phyloP scores from a whole-genome alignment of 2,888 invertebrate genomes.

The Lepidocyrtoides sp. region DNA sequence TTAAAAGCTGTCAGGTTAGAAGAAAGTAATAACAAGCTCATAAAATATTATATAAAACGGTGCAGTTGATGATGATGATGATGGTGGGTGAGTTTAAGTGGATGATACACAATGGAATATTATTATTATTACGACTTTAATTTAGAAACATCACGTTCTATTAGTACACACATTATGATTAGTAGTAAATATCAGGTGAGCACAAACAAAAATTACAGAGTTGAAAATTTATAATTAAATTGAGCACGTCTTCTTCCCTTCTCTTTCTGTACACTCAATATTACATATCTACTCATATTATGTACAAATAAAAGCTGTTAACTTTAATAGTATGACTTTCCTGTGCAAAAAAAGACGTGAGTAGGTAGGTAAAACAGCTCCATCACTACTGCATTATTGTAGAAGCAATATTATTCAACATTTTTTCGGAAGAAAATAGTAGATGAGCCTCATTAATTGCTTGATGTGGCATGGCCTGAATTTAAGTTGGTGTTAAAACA shows the following conservation, averaged over 20 bases:
- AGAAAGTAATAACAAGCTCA: constrained; percentile 47
- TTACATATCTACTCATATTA: no score
- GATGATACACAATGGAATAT: constrained; percentile 52
- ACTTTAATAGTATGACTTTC: neutral
- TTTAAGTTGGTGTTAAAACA: constrained; percentile 80
- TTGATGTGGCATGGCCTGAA: constrained; percentile 78
- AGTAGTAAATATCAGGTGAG: constrained; percentile 58
- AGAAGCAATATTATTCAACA: constrained; percentile 7
- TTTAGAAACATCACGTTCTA: constrained; percentile 65
- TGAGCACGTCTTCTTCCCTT: constrained; percentile 32
- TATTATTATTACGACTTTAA: constrained; percentile 53
- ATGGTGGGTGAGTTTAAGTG: constrained; percentile 41
- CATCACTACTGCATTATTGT: neutral
- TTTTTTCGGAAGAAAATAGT: constrained; percentile 62
- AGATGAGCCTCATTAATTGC: constrained; percentile 80
- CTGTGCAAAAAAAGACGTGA: constrained; percentile 23
- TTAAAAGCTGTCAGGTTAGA: constrained; percentile 55
- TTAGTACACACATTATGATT: constrained; percentile 51
- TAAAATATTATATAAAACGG: constrained; percentile 49
- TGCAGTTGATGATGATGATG: constrained; percentile 30
- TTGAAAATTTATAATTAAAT: constrained; percentile 59
- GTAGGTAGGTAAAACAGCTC: no score
- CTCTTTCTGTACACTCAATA: neutral
- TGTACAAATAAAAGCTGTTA: no score
- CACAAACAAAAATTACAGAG: constrained; percentile 59